phyloP scores from a whole-genome alignment of 1,140 invertebrate genomes.

The Bombus consobrinus region DNA sequence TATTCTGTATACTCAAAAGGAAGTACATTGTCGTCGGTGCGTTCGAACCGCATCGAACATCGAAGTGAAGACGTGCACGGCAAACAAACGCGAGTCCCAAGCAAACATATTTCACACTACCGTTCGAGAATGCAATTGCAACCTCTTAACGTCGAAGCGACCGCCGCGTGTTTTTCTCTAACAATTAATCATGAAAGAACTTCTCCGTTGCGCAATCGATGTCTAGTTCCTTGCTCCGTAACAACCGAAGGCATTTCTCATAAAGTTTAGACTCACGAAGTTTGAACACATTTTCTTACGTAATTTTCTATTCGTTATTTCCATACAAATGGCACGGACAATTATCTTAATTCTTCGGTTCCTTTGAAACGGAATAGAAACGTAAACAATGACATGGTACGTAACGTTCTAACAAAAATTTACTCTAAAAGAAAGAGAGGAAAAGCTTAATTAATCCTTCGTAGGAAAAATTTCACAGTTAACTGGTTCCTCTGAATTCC shows the following conservation, averaged over 20 bases:
- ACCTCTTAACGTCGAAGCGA: not conserved
- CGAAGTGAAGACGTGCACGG: constrained; percentile 9
- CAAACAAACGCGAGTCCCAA: constrained; percentile 15
- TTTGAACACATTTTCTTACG: not conserved
- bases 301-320: constrained; percentile 24
- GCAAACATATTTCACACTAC: not conserved
- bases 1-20: not conserved
- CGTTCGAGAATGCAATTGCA: constrained; percentile 5
- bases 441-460: not conserved
- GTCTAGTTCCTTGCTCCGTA: constrained; percentile 6
- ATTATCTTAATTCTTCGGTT: constrained; percentile 24
- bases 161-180: not conserved
- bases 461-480: no score
- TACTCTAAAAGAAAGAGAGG: not conserved
- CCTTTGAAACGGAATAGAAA: not conserved
- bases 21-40: not conserved
- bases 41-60: constrained; percentile 3
- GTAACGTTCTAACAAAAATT: not conserved
- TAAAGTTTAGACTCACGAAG: not conserved
- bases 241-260: constrained; percentile 1
- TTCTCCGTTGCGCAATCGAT: not conserved
- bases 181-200: constrained; percentile 21
- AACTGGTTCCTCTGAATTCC: no score
- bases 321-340: constrained; percentile 3
- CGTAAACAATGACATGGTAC: not conserved